Percentiles rank a stretch among this genome's conserved stretches.
These are phyloP conservation scores for Anolis sagrei DNA, from an alignment of 2,113 vertebrate species.

Conservation along the genomic window DNA sequence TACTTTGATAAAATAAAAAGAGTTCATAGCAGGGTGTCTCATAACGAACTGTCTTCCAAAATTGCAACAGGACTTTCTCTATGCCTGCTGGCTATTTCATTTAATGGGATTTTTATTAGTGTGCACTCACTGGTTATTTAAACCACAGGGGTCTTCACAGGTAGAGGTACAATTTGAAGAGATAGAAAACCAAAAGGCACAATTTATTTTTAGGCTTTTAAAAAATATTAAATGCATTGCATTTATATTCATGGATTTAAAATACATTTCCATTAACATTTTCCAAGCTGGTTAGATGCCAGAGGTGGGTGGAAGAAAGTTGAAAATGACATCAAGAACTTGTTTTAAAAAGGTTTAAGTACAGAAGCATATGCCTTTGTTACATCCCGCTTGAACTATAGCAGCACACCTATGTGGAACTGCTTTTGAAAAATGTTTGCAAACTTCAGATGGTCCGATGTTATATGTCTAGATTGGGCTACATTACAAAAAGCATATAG, in stretches of 20 bases:
- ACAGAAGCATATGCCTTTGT: neutral
- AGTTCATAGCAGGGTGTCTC: slow-evolving; percentile 76
- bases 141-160: slow-evolving; percentile 79
- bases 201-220: slow-evolving; percentile 34
- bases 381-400: neutral
- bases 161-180: slow-evolving; percentile 69
- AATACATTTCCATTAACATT: slow-evolving; percentile 42
- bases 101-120: slow-evolving; percentile 84
- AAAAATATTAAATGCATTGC: slow-evolving; percentile 50
- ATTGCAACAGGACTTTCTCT: slow-evolving; percentile 74
- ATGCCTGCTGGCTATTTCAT: slow-evolving; percentile 78
- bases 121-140: slow-evolving; percentile 75
- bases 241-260: slow-evolving; percentile 63
- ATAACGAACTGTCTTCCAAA: slow-evolving; percentile 78
- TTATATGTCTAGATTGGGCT: neutral
- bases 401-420: neutral
- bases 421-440: neutral
- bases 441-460: neutral
- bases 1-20: slow-evolving; percentile 78
- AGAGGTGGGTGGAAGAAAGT: slow-evolving; percentile 42
- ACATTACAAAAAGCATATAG: neutral
- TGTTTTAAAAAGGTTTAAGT: neutral
- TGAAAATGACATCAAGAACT: slow-evolving; percentile 33
- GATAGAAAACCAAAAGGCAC: slow-evolving; percentile 53
- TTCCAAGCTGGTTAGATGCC: slow-evolving; percentile 43